Conservation (phyloP, 1,140 invertebrate species). For the Patella vulgata region DNA sequence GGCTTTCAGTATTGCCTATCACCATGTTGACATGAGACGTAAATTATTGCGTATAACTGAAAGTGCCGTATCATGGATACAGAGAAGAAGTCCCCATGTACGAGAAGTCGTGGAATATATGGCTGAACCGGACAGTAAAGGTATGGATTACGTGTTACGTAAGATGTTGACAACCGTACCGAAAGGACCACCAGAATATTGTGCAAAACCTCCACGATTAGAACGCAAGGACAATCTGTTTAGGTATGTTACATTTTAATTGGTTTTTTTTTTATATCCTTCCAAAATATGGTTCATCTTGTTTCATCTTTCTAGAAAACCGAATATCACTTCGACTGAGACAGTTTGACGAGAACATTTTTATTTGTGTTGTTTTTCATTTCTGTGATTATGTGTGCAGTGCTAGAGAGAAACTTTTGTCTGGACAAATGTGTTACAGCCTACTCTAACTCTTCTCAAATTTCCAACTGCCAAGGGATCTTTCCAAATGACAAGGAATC, state of each 20-base stretch:
- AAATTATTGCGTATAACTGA: constrained; percentile 63
- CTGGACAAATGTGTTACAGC: no score
- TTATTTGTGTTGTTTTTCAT: background rate
- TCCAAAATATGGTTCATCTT: background rate
- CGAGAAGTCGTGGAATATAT: constrained; percentile 60
- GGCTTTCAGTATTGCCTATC: constrained; percentile 65
- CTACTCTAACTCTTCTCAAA: no score
- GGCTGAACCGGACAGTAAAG: constrained; percentile 54
- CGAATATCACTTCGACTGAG: background rate
- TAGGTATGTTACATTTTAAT: constrained; percentile 43
- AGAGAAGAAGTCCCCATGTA: constrained; percentile 57
- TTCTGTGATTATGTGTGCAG: no score
- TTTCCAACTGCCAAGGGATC: no score
- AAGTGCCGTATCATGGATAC: constrained; percentile 64
- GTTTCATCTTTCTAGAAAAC: background rate
- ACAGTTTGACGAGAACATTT: background rate
- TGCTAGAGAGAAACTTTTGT: no score
- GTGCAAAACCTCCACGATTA: constrained; percentile 52
- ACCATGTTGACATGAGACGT: constrained; percentile 58
- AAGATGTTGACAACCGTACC: constrained; percentile 61
- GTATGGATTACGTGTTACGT: constrained; percentile 56
- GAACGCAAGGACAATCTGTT: constrained; percentile 66
- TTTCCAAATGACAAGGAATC: no score
- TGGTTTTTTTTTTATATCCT: background rate
- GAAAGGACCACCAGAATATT: constrained; percentile 42